Evolutionary conservation across 2,888 invertebrate species (phyloP).

Genomic region (Melanostoma mellinum): DNA sequence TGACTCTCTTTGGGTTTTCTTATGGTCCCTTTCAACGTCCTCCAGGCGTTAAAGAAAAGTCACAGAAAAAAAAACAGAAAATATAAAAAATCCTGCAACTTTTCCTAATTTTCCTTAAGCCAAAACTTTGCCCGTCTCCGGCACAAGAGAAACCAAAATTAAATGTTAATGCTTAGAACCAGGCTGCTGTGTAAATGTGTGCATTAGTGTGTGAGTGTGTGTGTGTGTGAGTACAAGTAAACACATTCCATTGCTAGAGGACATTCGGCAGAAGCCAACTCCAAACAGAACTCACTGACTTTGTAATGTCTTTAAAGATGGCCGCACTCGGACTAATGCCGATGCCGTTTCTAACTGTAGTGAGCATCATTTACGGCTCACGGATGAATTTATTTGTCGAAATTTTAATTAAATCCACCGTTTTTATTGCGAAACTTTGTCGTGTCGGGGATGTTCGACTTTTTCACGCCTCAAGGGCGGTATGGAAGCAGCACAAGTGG

Average conservation of each 20-base stretch:
- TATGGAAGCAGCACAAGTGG: background rate
- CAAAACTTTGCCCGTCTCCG: constrained; percentile 50
- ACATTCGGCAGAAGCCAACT: constrained; percentile 32
- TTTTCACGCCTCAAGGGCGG: constrained; percentile 40
- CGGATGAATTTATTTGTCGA: constrained; percentile 72
- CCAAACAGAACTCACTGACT: constrained; percentile 15
- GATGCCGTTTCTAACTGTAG: constrained; percentile 24
- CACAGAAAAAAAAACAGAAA: constrained; percentile 24
- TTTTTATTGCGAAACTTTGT: constrained; percentile 73
- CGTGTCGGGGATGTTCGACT: constrained; percentile 59
- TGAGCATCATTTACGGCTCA: constrained; percentile 71
- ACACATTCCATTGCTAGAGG: constrained; percentile 46
- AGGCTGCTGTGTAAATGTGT: background rate
- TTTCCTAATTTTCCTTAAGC: constrained; percentile 69
- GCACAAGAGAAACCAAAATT: constrained; percentile 53
- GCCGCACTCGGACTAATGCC: constrained; percentile 29
- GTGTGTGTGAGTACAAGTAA: constrained; percentile 18
- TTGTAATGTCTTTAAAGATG: constrained; percentile 59
- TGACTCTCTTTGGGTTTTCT: background rate
- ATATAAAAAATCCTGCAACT: constrained; percentile 52
- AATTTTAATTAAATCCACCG: constrained; percentile 73
- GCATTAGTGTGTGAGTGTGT: constrained; percentile 4
- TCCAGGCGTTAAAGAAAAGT: constrained; percentile 61
- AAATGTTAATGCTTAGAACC: constrained; percentile 70
- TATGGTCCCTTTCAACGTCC: constrained; percentile 35